Evolutionary conservation across 1,140 invertebrate species (phyloP).

Genomic region (Trypoxylus dichotomus): DNA sequence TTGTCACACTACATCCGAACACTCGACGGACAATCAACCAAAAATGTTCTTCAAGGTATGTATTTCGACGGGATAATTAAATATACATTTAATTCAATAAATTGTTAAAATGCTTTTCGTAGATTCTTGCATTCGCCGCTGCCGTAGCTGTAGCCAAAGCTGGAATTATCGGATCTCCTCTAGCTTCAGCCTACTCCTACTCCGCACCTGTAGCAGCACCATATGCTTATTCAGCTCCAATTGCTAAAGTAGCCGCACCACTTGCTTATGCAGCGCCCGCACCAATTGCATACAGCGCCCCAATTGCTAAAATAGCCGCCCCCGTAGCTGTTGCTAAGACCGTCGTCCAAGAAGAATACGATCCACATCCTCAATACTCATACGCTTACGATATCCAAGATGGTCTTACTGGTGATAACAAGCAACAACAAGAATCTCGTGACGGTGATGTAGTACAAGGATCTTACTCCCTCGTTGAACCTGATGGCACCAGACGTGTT

Average conservation of each 20-base stretch:
- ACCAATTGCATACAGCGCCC: not conserved
- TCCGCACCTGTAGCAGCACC: conserved; percentile 42
- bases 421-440: conserved; percentile 56
- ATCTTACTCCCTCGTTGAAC: conserved; percentile 38
- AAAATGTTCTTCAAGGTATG: not conserved
- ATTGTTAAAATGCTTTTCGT: conserved; percentile 30
- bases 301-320: conserved; percentile 49
- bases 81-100: not conserved
- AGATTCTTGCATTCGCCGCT: conserved; percentile 41
- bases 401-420: conserved; percentile 59
- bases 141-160: too few relatives aligned
- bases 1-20: not conserved
- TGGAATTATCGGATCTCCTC: not conserved
- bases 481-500: too few relatives aligned
- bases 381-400: conserved; percentile 59
- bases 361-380: conserved; percentile 56
- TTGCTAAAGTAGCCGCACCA: not conserved
- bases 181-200: conserved; percentile 31
- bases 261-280: conserved; percentile 4
- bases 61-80: not conserved
- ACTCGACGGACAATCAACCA: not conserved
- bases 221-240: conserved; percentile 41
- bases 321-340: conserved; percentile 54
- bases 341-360: conserved; percentile 53
- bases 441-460: conserved; percentile 65